Evolutionary conservation across 2,797 vertebrate species (phyloP).

Genomic region (Diceros bicornis): DNA sequence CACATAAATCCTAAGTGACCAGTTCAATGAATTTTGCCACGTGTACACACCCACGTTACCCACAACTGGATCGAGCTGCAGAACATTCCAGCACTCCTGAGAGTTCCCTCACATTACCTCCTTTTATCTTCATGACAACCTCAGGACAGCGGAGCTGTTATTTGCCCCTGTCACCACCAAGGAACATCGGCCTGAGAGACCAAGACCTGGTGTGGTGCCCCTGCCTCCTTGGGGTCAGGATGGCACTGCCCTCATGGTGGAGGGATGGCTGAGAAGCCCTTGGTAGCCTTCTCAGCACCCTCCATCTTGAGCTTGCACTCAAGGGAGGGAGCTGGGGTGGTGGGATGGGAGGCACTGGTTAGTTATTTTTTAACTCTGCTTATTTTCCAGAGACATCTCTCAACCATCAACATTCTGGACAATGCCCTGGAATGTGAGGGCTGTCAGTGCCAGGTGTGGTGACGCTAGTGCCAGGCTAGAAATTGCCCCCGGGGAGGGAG

Average conservation of each 20-base stretch:
- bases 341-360: background rate
- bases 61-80: background rate
- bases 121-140: background rate
- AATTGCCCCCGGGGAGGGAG: constrained; percentile 40
- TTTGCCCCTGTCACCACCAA: background rate
- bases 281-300: background rate
- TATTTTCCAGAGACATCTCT: constrained; percentile 63
- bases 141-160: background rate
- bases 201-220: background rate
- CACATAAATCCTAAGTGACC: background rate
- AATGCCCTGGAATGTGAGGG: background rate
- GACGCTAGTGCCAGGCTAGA: background rate
- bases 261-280: background rate
- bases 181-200: background rate
- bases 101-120: background rate
- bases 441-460: background rate
- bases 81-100: background rate
- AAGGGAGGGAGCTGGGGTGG: background rate
- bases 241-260: background rate
- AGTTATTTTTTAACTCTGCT: constrained; percentile 64
- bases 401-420: constrained; percentile 33
- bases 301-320: background rate
- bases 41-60: background rate
- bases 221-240: background rate
- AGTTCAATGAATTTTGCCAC: constrained; percentile 10